phyloP scores from a whole-genome alignment of 92 coral and sea anemone genomes.

The Heliopora coerulea region DNA sequence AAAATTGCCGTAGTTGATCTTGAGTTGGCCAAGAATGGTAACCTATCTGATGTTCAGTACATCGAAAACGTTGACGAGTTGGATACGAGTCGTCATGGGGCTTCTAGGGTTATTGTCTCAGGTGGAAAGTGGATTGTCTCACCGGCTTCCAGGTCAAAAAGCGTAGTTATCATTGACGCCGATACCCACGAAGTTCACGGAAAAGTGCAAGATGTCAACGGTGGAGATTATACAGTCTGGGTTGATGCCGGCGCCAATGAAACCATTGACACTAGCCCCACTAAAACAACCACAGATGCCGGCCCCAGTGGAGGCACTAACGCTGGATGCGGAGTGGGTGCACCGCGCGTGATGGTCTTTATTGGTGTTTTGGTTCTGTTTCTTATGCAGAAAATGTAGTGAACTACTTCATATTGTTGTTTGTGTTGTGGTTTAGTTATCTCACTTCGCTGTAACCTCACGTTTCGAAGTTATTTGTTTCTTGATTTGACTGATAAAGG shows the following conservation, averaged over 20 bases:
- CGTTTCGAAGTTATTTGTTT: no score
- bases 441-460: no score
- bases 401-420: no score
- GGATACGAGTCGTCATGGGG: slow-evolving; percentile 20
- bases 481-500: no score
- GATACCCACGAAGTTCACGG: slow-evolving; percentile 42
- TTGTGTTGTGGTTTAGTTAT: no score
- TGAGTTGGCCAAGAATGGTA: slow-evolving; percentile 18
- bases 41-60: background rate
- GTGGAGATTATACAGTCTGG: slow-evolving; percentile 32
- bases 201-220: slow-evolving; percentile 44
- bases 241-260: background rate
- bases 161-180: slow-evolving; percentile 51
- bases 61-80: slow-evolving; percentile 23
- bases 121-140: slow-evolving; percentile 53
- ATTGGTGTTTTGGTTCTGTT: no score
- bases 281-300: no score
- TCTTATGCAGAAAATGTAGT: no score
- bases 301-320: no score
- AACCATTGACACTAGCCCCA: background rate
- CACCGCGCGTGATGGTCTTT: no score
- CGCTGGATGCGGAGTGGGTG: no score
- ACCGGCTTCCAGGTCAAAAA: slow-evolving; percentile 50
- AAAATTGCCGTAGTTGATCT: slow-evolving; percentile 58
- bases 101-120: slow-evolving; percentile 22